Conservation (phyloP, 2,113 vertebrate genomes). For the Xenopus borealis region DNA sequence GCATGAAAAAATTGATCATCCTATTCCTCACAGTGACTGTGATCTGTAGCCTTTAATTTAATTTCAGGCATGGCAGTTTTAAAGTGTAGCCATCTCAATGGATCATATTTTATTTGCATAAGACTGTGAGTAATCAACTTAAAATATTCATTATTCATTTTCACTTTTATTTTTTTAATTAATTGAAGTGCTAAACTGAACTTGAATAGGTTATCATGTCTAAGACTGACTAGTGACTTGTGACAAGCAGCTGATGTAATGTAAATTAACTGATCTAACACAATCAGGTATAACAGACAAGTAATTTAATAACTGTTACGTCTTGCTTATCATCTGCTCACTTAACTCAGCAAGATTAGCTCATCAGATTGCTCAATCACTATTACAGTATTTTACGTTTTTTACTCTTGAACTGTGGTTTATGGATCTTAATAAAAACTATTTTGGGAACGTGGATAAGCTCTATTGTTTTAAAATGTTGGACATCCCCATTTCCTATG, state of each 20-base stretch:
- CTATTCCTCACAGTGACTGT: not conserved
- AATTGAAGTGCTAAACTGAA: constrained; percentile 42
- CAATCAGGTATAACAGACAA: constrained; percentile 29
- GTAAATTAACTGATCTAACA: constrained; percentile 35
- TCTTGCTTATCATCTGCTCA: not conserved
- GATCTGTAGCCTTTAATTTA: constrained; percentile 27
- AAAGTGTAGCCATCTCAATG: constrained; percentile 22
- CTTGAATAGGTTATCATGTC: constrained; percentile 44
- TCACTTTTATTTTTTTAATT: constrained; percentile 41
- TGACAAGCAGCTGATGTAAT: constrained; percentile 36
- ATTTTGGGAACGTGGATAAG: too few relatives aligned
- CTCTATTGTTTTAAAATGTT: too few relatives aligned
- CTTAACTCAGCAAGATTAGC: constrained; percentile 11
- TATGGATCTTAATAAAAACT: too few relatives aligned
- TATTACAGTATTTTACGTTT: too few relatives aligned
- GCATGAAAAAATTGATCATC: too few relatives aligned
- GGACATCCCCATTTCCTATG: too few relatives aligned
- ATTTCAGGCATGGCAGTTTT: constrained; percentile 26
- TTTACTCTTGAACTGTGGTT: too few relatives aligned
- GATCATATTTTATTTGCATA: constrained; percentile 46
- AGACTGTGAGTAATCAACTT: constrained; percentile 45
- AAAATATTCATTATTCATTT: constrained; percentile 48
- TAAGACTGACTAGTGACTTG: constrained; percentile 43
- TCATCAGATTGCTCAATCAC: too few relatives aligned
- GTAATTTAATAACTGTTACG: constrained; percentile 20